Base-by-base conservation (phyloP, 2,888 invertebrate genomes). In the Drosophila sordidapex region DNA sequence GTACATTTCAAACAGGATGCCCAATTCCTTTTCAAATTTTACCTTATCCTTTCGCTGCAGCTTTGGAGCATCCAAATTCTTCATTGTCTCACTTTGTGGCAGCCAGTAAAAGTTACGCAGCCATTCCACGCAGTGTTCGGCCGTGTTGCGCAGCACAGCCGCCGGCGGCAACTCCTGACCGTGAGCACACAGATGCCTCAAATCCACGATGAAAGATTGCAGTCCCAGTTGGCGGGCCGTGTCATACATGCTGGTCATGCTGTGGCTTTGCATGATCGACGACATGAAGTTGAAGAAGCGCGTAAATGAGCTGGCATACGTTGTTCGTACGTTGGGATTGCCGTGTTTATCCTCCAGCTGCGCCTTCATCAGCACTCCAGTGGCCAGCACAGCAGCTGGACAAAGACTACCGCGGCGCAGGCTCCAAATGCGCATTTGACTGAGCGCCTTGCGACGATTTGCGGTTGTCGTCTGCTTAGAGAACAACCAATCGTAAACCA, bases 221-320 rank as follows among this genome's bases (percentile, higher is more conserved):
- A 93, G 66, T 0, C 93, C 93, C 8, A 93, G 76, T 58, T 92
- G 75, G 6, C 81, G 83, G 0, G 93, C 93, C 0, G 92, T 92
- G 1, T 86, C 90, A 52, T 93, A 93, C 93, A 93, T 93, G 46
- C 92, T 91, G 31, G 81, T 85, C 89, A 88, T 89, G 68, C 83
- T 89, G 49, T 90, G 81, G 3, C 81, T 79, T 60, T 92, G 93
- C 81, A 91, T 92, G 10, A 92, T 93, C 2, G 93, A 93, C 0
- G 92, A 93, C 93, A 93, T 93, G 33, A 92, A 93, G 71, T 93
- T 93, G 33, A 92, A 91, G 62, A 93, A 93, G 4, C 93, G 87
- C 0, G 91, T 93, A 36, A 93, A 91, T 6, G 93, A 91, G 49
- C 84, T 90, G 0, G 93, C 88, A 74, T 93, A 93, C 4, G 90